Base-by-base conservation (phyloP, 2,113 vertebrate species). In the Perccottus glenii region DNA sequence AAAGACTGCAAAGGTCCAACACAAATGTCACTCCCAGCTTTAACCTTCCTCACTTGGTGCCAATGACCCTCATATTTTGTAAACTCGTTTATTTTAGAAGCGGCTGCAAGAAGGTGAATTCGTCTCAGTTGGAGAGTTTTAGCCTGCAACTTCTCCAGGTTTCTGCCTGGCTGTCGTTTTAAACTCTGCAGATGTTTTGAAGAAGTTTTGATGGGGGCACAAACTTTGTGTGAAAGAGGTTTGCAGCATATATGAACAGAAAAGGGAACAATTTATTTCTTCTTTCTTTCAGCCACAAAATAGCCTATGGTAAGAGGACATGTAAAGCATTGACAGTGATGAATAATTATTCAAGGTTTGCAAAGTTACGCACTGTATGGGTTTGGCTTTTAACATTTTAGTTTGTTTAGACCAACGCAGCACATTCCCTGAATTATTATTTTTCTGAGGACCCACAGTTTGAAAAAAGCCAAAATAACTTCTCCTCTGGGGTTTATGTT, bases 91-190 rank as follows among this genome's bases (percentile, higher is more conserved):
- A 1, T 53, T 59, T 69, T 48, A 14, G 14, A 62, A 53, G 50
- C 5, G 75, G 50, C 46, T 53, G 65, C 53, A 61, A 64, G 59
- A 64, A 83, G 72, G 75, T 19, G 59, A 68, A 81, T 74, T 85
- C 9, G 67, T 84, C 62, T 82, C 68, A 50, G 72, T 60, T 7
- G 50, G 5, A 35, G 47, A 56, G 79, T 81, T 11, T 53, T 60
- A 8, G n/a, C 48, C 15, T 15, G 62, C 66, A 53, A 53, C 53
- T 7, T 2, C 64, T 47, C 47, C n/a, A n/a, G 15, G 60, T 27
- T 53, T 33, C 56, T 32, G 46, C 52, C 50, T 69, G 48, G n/a
- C n/a, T n/a, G n/a, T 75, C 48, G 62, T 70, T 27, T 73, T 19
- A 50, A 75, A 52, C 63, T 76, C 78, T 71, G 51, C 75, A 53